Percentiles rank a stretch among this genome's conserved stretches.
Evolutionary conservation across 1,140 invertebrate genomes (phyloP).

Genomic region (Periplaneta americana): DNA sequence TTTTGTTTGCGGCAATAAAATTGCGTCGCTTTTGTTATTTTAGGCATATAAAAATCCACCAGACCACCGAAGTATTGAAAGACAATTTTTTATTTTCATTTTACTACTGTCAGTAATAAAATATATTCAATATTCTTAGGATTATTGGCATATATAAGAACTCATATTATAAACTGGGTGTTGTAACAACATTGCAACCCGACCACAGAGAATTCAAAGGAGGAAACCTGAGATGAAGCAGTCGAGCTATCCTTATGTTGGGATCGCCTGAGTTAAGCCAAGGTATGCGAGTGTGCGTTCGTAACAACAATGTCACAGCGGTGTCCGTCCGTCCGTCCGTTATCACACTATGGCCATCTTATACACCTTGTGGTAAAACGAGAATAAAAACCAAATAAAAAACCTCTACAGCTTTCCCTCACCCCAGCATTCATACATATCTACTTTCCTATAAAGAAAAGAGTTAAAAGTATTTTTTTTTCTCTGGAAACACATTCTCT

Average conservation of each 20-base stretch:
- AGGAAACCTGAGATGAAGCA: neutral
- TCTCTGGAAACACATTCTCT: neutral
- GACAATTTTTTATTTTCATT: too few species aligned
- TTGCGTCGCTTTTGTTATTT: too few species aligned
- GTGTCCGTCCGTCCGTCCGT: neutral
- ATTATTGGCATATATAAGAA: too few species aligned
- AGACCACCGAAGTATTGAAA: too few species aligned
- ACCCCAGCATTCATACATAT: neutral
- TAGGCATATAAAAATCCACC: too few species aligned
- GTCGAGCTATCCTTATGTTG: neutral
- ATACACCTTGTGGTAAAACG: neutral
- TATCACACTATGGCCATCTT: neutral
- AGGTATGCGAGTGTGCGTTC: constrained; percentile 4
- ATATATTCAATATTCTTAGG: too few species aligned
- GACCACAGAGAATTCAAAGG: neutral
- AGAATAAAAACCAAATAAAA: neutral
- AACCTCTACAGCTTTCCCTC: neutral
- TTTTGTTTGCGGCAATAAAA: too few species aligned
- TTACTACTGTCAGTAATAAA: too few species aligned
- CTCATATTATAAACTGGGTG: too few species aligned
- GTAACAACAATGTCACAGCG: constrained; percentile 9
- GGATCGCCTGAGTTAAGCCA: neutral
- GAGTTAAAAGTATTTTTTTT: constrained; percentile 5
- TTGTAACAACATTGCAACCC: neutral
- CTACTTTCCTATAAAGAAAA: neutral